These are phyloP conservation scores for Enteromius trimaculatus DNA, from an alignment of 2,797 vertebrate genomes.

Conservation along the genomic window DNA sequence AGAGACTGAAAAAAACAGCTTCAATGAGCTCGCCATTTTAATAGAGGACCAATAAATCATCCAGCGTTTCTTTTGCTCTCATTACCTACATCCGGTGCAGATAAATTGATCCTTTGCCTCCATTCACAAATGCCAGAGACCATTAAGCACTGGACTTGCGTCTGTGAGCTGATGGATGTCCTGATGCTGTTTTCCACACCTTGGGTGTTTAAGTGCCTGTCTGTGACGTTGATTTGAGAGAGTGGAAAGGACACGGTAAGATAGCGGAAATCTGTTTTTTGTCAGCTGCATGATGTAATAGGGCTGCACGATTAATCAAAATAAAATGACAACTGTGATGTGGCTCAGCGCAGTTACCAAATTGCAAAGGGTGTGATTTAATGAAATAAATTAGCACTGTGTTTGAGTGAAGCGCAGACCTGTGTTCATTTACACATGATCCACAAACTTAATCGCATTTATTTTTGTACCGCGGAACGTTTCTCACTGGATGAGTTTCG, in stretches of 20 bases:
- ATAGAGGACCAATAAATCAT: conserved; percentile 72
- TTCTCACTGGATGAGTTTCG: too few relatives aligned
- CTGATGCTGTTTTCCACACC: conserved; percentile 32
- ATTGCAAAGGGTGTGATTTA: background rate
- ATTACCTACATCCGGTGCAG: conserved; percentile 75
- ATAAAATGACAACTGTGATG: background rate
- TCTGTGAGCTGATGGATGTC: conserved; percentile 28
- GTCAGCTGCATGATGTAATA: background rate
- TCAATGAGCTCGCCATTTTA: background rate
- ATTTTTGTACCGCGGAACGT: too few relatives aligned
- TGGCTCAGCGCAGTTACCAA: background rate
- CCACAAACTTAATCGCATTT: too few relatives aligned
- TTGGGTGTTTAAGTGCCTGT: conserved; percentile 46
- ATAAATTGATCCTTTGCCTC: conserved; percentile 71
- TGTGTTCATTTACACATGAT: background rate
- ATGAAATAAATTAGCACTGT: background rate
- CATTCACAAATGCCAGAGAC: conserved; percentile 61
- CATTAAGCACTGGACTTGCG: conserved; percentile 55
- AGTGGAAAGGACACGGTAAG: conserved; percentile 7
- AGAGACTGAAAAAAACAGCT: conserved; percentile 31
- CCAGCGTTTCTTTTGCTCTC: conserved; percentile 74
- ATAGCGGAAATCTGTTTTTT: background rate
- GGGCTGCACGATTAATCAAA: too few relatives aligned
- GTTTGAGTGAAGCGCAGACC: background rate
- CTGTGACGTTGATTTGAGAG: conserved; percentile 29